Conservation (phyloP, 2,888 invertebrate genomes). For the Caenorhabditis wallacei region DNA sequence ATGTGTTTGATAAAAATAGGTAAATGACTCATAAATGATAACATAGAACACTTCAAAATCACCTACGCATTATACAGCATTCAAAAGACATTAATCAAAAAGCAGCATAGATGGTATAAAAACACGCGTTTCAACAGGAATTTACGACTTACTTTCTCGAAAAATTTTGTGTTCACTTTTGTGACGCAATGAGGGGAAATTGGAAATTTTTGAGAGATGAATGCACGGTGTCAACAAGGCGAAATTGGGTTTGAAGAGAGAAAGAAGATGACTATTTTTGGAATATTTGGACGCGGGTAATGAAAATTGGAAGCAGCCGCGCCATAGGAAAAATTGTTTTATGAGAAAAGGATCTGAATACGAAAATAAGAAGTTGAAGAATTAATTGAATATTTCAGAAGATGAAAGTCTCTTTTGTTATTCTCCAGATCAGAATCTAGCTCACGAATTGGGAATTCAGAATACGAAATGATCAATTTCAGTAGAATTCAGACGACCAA, state of each 20-base stretch:
- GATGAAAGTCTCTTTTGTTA: not conserved
- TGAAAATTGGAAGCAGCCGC: constrained; percentile 4
- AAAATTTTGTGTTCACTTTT: constrained; percentile 2
- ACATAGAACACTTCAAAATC: not conserved
- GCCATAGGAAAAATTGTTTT: not conserved
- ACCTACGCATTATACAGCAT: not conserved
- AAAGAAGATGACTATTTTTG: constrained; percentile 29
- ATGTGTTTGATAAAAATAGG: not conserved
- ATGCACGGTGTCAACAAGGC: constrained; percentile 32
- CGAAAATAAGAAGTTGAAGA: not conserved
- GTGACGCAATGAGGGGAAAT: constrained; percentile 22
- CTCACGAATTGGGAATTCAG: no score
- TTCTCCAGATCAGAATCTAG: not conserved
- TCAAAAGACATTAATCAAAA: not conserved
- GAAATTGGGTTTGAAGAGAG: constrained; percentile 19
- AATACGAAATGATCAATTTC: no score
- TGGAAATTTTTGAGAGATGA: constrained; percentile 6
- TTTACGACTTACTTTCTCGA: constrained; percentile 12
- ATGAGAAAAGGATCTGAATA: not conserved
- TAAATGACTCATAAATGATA: constrained; percentile 21
- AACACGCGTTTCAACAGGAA: constrained; percentile 3
- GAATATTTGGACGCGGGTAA: constrained; percentile 22
- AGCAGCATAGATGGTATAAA: not conserved
- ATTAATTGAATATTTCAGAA: not conserved
- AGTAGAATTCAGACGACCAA: no score